Evolutionary conservation across 2,113 vertebrate genomes (phyloP).

Genomic region (Columba janthina): DNA sequence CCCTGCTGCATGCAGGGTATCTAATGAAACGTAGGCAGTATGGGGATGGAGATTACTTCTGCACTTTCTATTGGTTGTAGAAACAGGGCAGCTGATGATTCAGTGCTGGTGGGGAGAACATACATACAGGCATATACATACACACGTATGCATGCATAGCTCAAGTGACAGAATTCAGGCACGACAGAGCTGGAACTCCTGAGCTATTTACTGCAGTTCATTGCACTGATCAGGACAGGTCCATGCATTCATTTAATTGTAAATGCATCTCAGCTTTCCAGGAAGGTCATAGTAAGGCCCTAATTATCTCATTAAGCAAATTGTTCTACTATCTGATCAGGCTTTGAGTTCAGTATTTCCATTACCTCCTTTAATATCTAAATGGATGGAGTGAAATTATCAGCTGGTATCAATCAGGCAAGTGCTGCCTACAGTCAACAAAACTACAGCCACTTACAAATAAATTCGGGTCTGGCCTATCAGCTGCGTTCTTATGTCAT

Average conservation of each 20-base stretch:
- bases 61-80: neutral
- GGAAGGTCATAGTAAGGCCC: neutral
- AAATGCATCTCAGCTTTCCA: neutral
- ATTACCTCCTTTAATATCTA: constrained; percentile 2
- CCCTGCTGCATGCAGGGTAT: neutral
- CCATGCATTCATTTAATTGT: neutral
- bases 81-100: neutral
- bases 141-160: neutral
- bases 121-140: fast-evolving
- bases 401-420: neutral
- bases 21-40: neutral
- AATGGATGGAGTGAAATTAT: neutral
- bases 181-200: neutral
- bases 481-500: neutral
- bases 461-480: neutral
- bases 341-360: constrained; percentile 2
- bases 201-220: neutral
- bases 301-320: constrained; percentile 56
- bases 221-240: neutral
- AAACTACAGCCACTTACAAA: neutral
- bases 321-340: constrained; percentile 43
- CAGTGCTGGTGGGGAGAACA: neutral
- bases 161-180: fast-evolving
- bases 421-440: neutral
- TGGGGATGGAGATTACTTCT: neutral